Percentiles rank a stretch among this genome's conserved stretches.
phyloP scores from a whole-genome alignment of 2,797 vertebrate species.

The Onychomys arenicola region DNA sequence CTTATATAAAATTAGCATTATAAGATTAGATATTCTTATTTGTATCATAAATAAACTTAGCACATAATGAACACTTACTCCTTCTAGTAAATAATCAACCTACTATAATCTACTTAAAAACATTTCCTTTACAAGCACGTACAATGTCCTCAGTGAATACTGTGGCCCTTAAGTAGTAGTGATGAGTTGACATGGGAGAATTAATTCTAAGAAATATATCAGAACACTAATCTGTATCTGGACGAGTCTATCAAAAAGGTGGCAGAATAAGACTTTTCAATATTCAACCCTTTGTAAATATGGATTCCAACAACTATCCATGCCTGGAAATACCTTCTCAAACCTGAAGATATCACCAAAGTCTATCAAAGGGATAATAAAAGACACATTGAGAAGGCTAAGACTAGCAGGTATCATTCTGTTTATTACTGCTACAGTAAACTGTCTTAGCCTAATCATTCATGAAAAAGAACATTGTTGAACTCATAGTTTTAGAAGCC shows the following conservation, averaged over 20 bases:
- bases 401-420: neutral
- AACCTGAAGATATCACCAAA: neutral
- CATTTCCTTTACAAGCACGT: neutral
- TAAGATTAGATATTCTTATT: neutral
- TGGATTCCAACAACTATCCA: neutral
- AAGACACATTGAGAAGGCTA: neutral
- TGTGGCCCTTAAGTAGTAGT: neutral
- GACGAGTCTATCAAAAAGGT: neutral
- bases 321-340: neutral
- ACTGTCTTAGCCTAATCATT: neutral
- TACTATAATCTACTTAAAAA: neutral
- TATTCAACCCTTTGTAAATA: neutral
- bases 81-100: neutral
- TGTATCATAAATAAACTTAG: conserved; percentile 4
- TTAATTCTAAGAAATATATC: neutral
- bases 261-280: neutral
- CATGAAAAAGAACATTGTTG: neutral
- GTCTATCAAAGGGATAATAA: neutral
- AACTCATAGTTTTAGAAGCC: neutral
- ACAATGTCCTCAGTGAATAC: neutral
- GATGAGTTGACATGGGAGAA: neutral
- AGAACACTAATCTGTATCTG: neutral
- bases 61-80: neutral
- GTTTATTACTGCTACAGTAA: neutral
- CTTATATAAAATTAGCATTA: conserved; percentile 22